Conservation (phyloP, 92 coral and sea anemone genomes). For the Epizoanthus scotinus region DNA sequence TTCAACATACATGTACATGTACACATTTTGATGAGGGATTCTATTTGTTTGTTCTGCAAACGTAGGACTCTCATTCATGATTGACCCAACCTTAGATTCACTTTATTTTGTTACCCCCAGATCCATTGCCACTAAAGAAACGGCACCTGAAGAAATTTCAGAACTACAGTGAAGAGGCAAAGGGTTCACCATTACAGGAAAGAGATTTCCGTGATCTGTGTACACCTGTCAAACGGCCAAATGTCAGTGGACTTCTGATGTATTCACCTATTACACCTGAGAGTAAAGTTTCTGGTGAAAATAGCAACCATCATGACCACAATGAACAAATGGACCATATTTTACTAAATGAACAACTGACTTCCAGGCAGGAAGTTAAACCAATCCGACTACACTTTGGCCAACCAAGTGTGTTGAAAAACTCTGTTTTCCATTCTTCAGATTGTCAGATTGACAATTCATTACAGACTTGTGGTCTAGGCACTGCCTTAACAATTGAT, state of each 20-base stretch:
- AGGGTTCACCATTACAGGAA: neutral
- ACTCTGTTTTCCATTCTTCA: neutral
- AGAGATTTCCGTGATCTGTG: neutral
- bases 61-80: no score
- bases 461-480: slow-evolving; percentile 6
- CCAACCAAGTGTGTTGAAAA: slow-evolving; percentile 12
- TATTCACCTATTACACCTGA: slow-evolving; percentile 39
- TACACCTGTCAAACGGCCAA: slow-evolving; percentile 27
- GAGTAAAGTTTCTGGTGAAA: slow-evolving; percentile 8
- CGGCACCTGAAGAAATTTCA: slow-evolving; percentile 66
- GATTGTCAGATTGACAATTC: slow-evolving; percentile 5
- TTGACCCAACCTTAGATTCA: neutral
- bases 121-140: slow-evolving; percentile 76
- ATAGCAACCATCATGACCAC: slow-evolving; percentile 9
- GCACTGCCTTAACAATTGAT: slow-evolving; percentile 32
- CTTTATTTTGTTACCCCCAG: slow-evolving; percentile 33
- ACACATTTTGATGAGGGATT: no score
- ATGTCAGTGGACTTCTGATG: slow-evolving; percentile 26
- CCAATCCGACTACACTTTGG: slow-evolving; percentile 31
- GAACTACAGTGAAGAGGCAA: slow-evolving; percentile 22
- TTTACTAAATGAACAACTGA: slow-evolving; percentile 18
- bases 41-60: no score
- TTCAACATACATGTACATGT: no score
- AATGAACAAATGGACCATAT: slow-evolving; percentile 24
- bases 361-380: neutral